These are phyloP conservation scores for Sylvilagus floridanus DNA, from an alignment of 2,797 vertebrate genomes.

Conservation along the genomic window DNA sequence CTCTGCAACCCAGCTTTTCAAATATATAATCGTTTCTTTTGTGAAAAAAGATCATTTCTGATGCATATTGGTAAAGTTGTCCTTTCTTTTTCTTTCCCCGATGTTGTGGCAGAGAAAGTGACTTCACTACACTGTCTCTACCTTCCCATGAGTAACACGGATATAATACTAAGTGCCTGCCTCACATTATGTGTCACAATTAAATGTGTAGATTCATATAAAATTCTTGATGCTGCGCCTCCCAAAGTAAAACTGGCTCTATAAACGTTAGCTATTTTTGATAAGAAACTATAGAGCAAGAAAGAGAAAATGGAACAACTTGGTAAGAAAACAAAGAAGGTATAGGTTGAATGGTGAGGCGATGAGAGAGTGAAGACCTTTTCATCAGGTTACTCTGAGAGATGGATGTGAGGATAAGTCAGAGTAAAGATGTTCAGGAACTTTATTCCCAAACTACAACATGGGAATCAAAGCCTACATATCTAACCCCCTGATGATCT, in stretches of 20 bases:
- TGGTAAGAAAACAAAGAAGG: background rate
- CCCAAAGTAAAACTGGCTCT: background rate
- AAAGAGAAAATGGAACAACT: background rate
- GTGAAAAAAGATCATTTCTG: background rate
- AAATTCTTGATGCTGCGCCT: background rate
- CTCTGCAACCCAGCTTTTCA: too few relatives aligned
- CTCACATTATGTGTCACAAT: background rate
- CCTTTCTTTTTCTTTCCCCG: background rate
- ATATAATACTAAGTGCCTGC: background rate
- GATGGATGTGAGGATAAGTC: background rate
- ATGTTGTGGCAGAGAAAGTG: background rate
- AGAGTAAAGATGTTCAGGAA: background rate
- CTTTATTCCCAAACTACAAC: background rate
- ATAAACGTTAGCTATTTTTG: background rate
- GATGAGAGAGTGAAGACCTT: background rate
- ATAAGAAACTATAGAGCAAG: background rate
- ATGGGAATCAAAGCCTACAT: background rate
- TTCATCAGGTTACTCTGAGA: background rate
- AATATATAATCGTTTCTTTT: too few relatives aligned
- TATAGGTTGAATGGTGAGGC: fast-evolving
- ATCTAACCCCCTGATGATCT: background rate
- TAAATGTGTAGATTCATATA: background rate
- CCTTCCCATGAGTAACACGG: background rate
- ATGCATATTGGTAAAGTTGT: background rate
- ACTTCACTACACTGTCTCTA: background rate